Conservation (phyloP, 2,113 vertebrate genomes). For the Maccullochella peelii region DNA sequence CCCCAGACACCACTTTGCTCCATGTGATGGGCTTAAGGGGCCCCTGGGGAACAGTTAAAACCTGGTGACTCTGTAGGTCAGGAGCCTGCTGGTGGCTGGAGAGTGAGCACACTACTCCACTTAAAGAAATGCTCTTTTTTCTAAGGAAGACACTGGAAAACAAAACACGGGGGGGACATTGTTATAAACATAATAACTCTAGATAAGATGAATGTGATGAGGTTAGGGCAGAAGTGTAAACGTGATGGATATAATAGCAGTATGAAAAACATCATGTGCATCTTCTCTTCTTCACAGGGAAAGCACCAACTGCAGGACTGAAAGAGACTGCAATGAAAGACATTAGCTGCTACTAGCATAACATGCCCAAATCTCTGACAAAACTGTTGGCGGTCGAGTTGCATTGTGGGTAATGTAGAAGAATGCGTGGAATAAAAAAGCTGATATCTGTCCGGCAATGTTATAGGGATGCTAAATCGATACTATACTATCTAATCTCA, state of each 20-base stretch:
- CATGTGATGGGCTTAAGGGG: constrained; percentile 75
- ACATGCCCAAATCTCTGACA: too few species aligned
- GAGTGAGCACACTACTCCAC: not conserved
- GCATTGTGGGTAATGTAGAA: too few species aligned
- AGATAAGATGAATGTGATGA: not conserved
- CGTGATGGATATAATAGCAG: too few species aligned
- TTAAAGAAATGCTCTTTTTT: not conserved
- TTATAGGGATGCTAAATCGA: too few species aligned
- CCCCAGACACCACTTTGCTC: constrained; percentile 73
- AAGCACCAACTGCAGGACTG: not conserved
- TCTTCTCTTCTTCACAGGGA: not conserved
- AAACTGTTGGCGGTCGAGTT: too few species aligned
- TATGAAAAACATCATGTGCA: not conserved
- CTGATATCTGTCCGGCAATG: too few species aligned
- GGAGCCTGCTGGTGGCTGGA: constrained; percentile 28
- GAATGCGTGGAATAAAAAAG: too few species aligned
- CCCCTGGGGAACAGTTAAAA: constrained; percentile 62
- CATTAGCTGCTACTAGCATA: too few species aligned
- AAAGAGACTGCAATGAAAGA: too few species aligned
- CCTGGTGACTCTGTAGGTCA: constrained; percentile 70
- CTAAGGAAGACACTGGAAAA: rapidly evolving
- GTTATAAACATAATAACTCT: not conserved
- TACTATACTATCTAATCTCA: too few species aligned
- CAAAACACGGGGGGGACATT: not conserved
- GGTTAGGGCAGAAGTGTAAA: too few species aligned